Evolutionary conservation across 2,113 vertebrate species (phyloP).

Genomic region (Otus sunia): DNA sequence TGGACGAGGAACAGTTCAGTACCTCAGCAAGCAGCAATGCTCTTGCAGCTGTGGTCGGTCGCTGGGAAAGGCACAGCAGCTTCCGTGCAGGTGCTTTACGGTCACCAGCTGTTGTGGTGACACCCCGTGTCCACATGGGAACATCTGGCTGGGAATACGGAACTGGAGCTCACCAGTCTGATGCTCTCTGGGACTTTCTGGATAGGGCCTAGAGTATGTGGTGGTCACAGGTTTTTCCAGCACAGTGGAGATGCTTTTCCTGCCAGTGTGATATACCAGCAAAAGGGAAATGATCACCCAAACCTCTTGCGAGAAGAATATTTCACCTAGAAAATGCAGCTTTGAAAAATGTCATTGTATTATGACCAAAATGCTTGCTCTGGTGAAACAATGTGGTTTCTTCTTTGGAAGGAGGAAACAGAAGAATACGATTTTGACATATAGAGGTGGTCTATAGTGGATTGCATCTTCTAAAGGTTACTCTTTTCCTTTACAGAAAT

Average conservation of each 20-base stretch:
- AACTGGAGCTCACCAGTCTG: not conserved
- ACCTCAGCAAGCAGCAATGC: not conserved
- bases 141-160: not conserved
- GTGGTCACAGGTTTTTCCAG: not conserved
- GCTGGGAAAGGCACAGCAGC: not conserved
- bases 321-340: not conserved
- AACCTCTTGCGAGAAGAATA: not conserved
- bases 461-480: not conserved
- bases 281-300: not conserved
- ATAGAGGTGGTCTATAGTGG: not conserved
- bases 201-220: not conserved
- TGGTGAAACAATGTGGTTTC: not conserved
- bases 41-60: not conserved
- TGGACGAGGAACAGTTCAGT: not conserved
- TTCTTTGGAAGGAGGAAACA: not conserved
- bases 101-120: not conserved
- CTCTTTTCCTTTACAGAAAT: not conserved
- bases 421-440: not conserved
- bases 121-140: not conserved
- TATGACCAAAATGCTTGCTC: not conserved
- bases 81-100: fast-evolving
- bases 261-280: not conserved
- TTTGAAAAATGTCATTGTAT: not conserved
- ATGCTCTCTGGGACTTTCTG: fast-evolving
- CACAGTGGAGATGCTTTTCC: not conserved